Conservation (phyloP, 92 coral and sea anemone species). For the Parazoanthus swiftii region DNA sequence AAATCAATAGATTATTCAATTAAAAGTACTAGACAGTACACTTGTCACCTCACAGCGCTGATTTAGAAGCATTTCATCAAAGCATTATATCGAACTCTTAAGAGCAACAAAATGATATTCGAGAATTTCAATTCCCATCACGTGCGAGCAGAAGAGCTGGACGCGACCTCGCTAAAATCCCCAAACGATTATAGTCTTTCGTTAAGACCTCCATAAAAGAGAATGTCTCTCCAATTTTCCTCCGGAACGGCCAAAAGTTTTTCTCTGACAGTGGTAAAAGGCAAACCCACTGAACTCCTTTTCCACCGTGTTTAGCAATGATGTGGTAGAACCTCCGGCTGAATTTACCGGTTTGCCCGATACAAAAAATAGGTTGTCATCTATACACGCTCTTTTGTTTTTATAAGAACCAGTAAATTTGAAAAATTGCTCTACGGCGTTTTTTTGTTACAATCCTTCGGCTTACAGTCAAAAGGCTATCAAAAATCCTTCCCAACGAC, state of each 20-base stretch:
- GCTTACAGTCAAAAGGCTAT: too few relatives aligned
- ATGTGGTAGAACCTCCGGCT: conserved; percentile 7
- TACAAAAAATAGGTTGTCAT: not conserved
- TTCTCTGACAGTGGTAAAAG: conserved; percentile 32
- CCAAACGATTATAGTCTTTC: conserved; percentile 55
- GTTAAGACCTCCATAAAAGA: conserved; percentile 46
- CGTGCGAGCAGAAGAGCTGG: conserved; percentile 28
- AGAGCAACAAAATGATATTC: too few relatives aligned
- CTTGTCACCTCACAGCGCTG: too few relatives aligned
- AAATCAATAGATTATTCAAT: too few relatives aligned
- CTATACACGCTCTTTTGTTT: not conserved
- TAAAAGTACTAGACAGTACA: too few relatives aligned
- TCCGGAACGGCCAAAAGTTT: conserved; percentile 49
- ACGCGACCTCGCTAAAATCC: conserved; percentile 41
- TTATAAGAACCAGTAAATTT: too few relatives aligned
- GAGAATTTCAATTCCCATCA: too few relatives aligned
- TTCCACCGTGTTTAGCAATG: conserved; percentile 56
- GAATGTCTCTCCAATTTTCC: conserved; percentile 29
- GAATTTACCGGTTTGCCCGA: not conserved
- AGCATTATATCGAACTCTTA: too few relatives aligned
- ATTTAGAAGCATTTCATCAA: too few relatives aligned
- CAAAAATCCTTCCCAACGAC: too few relatives aligned
- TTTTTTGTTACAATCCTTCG: too few relatives aligned
- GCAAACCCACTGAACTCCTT: conserved; percentile 40
- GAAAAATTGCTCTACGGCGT: too few relatives aligned